Percentiles rank a stretch among this genome's conserved stretches.
Conservation (phyloP, 1,140 invertebrate species). For the Lasioglossum albipes region DNA sequence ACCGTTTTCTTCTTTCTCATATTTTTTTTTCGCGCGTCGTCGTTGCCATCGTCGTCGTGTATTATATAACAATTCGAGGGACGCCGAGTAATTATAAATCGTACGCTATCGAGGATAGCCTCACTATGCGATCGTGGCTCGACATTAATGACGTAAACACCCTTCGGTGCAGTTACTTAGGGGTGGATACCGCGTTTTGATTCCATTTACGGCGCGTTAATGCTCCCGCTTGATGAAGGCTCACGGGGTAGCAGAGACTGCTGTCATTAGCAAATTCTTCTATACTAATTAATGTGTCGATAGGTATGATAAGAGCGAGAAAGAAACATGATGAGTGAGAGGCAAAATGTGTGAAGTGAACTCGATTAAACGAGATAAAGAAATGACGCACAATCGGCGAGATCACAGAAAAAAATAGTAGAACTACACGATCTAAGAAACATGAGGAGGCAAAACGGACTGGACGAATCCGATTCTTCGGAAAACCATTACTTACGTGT, state of each 20-base stretch:
- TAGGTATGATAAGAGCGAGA: too few relatives aligned
- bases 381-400: too few relatives aligned
- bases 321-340: too few relatives aligned
- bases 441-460: too few relatives aligned
- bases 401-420: too few relatives aligned
- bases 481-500: too few relatives aligned
- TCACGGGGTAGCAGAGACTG: neutral
- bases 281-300: too few relatives aligned
- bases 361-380: too few relatives aligned
- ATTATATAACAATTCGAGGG: constrained; percentile 19
- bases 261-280: neutral
- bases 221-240: constrained; percentile 11
- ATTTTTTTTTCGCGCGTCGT: neutral
- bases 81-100: constrained; percentile 43
- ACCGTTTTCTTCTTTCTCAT: neutral
- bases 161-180: constrained; percentile 21
- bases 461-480: too few relatives aligned
- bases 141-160: constrained; percentile 47
- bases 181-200: constrained; percentile 39
- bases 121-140: constrained; percentile 11
- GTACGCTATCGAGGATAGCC: constrained; percentile 34
- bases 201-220: constrained; percentile 36
- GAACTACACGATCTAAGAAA: too few relatives aligned
- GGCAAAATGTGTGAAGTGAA: too few relatives aligned
- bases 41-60: too few relatives aligned